Conservation (phyloP, 37 sponge, comb jelly and placozoan genomes). For the Halisarca cf. caerulea region DNA sequence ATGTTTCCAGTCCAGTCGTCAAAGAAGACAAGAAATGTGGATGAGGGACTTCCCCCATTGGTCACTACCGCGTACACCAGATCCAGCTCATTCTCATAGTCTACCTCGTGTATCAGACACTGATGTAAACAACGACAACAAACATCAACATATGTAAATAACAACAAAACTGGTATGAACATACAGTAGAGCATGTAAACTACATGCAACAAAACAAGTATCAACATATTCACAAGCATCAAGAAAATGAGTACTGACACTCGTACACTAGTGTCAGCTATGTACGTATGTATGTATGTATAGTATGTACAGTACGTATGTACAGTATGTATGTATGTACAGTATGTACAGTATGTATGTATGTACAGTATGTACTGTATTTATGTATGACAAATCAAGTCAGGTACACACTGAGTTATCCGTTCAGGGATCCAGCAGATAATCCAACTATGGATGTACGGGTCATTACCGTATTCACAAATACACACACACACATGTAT, state of each 20-base stretch:
- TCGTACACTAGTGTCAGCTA: too few relatives aligned
- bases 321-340: too few relatives aligned
- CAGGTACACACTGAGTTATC: too few relatives aligned
- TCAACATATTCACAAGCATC: neutral
- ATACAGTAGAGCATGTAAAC: neutral
- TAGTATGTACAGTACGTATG: too few relatives aligned
- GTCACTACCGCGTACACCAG: constrained; percentile 68
- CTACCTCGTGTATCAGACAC: constrained; percentile 65
- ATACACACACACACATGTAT: neutral
- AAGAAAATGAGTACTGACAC: too few relatives aligned
- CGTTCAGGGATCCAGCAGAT: too few relatives aligned
- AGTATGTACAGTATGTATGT: too few relatives aligned
- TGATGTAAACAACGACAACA: neutral
- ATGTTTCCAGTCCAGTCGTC: constrained; percentile 60
- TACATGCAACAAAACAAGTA: neutral
- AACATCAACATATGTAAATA: neutral
- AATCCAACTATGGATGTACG: too few relatives aligned
- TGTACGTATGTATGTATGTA: too few relatives aligned
- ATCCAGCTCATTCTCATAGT: constrained; percentile 77
- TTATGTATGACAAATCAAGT: too few relatives aligned
- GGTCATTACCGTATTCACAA: neutral
- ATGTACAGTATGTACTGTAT: too few relatives aligned
- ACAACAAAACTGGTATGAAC: neutral
- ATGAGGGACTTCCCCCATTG: constrained; percentile 2
- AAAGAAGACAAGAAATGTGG: constrained; percentile 51